Base-by-base conservation (phyloP, 2,797 vertebrate species). In the Botia almorhae region DNA sequence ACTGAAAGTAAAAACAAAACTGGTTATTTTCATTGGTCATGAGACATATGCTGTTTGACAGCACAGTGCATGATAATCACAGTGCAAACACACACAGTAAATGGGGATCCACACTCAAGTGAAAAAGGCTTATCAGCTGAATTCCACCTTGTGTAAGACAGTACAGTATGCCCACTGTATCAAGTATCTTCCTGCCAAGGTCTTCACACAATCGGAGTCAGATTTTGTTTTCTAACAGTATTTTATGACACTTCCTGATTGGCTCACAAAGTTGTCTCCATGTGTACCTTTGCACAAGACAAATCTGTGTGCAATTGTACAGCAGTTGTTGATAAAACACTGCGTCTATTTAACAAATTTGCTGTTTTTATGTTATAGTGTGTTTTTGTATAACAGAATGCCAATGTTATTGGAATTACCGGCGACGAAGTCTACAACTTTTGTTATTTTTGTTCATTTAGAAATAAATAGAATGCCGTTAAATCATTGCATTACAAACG, bases 1-100 rank as follows among this genome's bases (percentile, higher is more conserved):
- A 87, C 36, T 81, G 83, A 84, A 80, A 71, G 50, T 33, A 55
- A 63, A 69, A 68, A 36, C 48, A 78, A 78, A 50, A 33, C 2
- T 46, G 23, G 14, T 61, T 63, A 7, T 61, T 69, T 58, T 69
- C 76, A 60, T 13, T 60, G 39, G 7, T 61, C 43, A 78, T 36
- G 55, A 61, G 17, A 19, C 33, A 67, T n/a, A 53, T 16, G 69
- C 3, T 5, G 10, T 69, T 29, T 77, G 75, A 69, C 56, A 69
- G 36, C 17, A 17, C 55, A 16, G 39, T 56, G 36, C 39, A 33
- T 12, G 43, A 69, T 39, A 48, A 46, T 60, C 7, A 29, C 56
- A 76, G 19, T 19, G 46, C 26, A 14, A 8, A 29, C 58, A 63
- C 11, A 48, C n/a, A 17, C 36, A 11, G 26, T 43, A 56, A 68